Conservation (phyloP, 2,888 invertebrate genomes). For the Agrilus biguttatus region DNA sequence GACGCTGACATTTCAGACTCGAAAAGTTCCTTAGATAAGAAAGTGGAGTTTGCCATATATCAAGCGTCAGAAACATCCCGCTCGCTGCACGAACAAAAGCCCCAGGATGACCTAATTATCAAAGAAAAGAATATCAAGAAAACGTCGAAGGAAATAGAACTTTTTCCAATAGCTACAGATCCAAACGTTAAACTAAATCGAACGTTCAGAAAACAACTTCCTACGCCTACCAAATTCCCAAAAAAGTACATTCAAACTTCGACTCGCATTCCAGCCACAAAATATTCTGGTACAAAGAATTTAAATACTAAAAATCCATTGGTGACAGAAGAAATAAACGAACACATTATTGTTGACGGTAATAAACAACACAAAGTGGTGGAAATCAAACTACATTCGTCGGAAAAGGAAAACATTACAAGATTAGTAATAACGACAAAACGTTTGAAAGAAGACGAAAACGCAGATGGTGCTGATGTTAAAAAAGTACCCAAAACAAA, state of each 20-base stretch:
- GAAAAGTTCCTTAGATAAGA: constrained; percentile 7
- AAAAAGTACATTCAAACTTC: background rate
- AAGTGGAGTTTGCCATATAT: constrained; percentile 6
- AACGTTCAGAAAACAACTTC: constrained; percentile 28
- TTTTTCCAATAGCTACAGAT: constrained; percentile 21
- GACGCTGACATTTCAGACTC: background rate
- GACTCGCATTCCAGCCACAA: too few species aligned
- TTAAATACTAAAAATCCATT: too few species aligned
- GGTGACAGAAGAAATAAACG: constrained; percentile 6
- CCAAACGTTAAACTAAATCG: constrained; percentile 23
- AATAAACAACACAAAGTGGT: constrained; percentile 13
- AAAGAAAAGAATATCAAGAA: constrained; percentile 13
- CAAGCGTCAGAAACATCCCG: constrained; percentile 1
- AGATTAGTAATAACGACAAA: constrained; percentile 16
- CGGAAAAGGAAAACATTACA: constrained; percentile 10
- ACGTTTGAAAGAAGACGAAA: constrained; percentile 7
- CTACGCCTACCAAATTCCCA: constrained; percentile 11
- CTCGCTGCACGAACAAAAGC: constrained; percentile 8
- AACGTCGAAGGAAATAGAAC: constrained; percentile 26
- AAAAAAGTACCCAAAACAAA: constrained; percentile 3
- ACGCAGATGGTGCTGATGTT: constrained; percentile 3
- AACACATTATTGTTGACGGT: constrained; percentile 11
- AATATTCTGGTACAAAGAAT: too few species aligned
- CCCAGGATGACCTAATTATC: constrained; percentile 11
- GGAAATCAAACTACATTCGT: constrained; percentile 17